Evolutionary conservation across 2,113 vertebrate species (phyloP), one percentile per base, ranked within the genome.

Genomic region (Maccullochella peelii): DNA sequence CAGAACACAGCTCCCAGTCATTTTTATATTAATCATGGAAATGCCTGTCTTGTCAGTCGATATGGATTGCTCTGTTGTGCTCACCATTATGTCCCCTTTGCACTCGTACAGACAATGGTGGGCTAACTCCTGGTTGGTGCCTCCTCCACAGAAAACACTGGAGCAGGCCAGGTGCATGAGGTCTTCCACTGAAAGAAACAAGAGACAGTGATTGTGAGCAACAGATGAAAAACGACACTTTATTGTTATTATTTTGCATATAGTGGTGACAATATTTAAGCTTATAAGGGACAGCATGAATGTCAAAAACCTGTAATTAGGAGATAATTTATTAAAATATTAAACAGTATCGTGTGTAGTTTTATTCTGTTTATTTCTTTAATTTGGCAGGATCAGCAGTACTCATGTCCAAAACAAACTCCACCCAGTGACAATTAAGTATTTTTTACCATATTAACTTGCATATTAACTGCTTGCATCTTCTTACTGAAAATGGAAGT

Each of bases 91-190:
- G 87, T 97, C 96, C 81, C 98, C 98, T 82, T 95, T 96, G 80
- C 96, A 95, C 94, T 98, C 96, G 1, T 99, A 95, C 80, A 99
- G 94, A 94, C 95, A 98, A 88, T 99, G 98, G 89, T 97, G 93
- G 0, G 96, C 97, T 82, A 99, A 92, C 93, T 99, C 98, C 95
- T 99, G 98, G 94, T 99, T 99, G 87, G 98, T 99, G 84, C 98
- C 98, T 66, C 95, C 98, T 27, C 98, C 98, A 76, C 93, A 96
- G 88, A 99, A 93, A 84, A 97, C 97, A 82, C 97, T 99, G 86
- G 98, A 99, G 87, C 98, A 99, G 77, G 98, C 97, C 85, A 99
- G 96, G 79, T 97, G 97, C 94, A 99, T 95, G 76, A 99, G 95
- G 88, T 96, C 95, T 85, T 97, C 95, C 94, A 99, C 98, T 99